These are phyloP conservation scores for Lamellibrachia satsuma DNA, from an alignment of 2,888 invertebrate genomes.

Conservation along the genomic window DNA sequence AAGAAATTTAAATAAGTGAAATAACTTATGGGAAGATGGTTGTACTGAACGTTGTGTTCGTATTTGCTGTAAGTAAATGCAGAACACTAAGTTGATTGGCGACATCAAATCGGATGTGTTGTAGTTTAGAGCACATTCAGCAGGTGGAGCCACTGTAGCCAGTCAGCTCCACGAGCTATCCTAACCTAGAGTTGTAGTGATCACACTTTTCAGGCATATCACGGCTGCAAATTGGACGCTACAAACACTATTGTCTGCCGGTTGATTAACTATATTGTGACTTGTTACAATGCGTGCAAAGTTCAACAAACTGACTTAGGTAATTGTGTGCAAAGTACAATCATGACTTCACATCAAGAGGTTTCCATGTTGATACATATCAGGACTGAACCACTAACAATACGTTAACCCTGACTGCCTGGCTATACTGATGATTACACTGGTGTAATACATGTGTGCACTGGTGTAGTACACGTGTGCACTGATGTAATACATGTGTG, in stretches of 20 bases:
- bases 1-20: background rate
- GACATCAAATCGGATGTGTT: background rate
- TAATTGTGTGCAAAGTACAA: background rate
- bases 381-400: background rate
- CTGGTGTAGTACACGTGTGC: too few species aligned
- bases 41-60: background rate
- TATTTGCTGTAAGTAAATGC: background rate
- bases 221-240: background rate
- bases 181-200: background rate
- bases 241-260: background rate
- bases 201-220: background rate
- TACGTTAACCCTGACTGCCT: background rate
- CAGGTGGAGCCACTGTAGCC: background rate
- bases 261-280: background rate
- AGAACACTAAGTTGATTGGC: background rate
- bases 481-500: background rate
- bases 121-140: background rate
- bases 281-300: background rate
- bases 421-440: background rate
- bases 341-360: background rate
- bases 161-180: background rate
- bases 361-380: background rate
- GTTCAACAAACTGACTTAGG: background rate
- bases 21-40: background rate
- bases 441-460: background rate